These are phyloP conservation scores for Dasysyrphus tricinctus DNA, from an alignment of 2,888 invertebrate genomes.

Conservation along the genomic window DNA sequence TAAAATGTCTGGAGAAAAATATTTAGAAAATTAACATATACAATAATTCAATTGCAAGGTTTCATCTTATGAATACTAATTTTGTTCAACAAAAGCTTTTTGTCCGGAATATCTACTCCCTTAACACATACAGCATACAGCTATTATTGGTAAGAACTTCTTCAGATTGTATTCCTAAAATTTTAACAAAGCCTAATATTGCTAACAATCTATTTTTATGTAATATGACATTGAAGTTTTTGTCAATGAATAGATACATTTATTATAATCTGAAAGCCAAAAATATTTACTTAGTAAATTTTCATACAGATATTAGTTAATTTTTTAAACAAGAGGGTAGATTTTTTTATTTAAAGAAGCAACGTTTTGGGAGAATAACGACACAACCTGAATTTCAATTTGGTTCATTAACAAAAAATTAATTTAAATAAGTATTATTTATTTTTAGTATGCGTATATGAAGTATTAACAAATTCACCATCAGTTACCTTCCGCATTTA, in stretches of 20 bases:
- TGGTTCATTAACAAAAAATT: not conserved
- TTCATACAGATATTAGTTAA: not conserved
- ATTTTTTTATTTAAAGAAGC: not conserved
- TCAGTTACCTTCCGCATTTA: not conserved
- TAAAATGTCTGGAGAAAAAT: not conserved
- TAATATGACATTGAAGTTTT: not conserved
- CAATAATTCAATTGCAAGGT: not conserved
- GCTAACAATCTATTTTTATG: not conserved
- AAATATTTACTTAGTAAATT: not conserved
- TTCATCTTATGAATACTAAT: constrained; percentile 1
- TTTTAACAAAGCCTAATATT: not conserved
- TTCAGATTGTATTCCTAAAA: not conserved
- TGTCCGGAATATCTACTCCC: not conserved
- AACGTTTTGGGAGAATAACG: not conserved
- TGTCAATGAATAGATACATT: not conserved
- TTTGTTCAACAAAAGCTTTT: not conserved
- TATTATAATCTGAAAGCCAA: not conserved
- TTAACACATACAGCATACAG: not conserved
- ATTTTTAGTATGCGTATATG: too few species aligned
- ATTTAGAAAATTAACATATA: not conserved
- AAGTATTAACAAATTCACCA: not conserved
- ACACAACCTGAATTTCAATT: not conserved
- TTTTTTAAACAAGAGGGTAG: not conserved
- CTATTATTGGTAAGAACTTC: not conserved
- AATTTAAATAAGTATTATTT: not conserved